Conservation (phyloP, 30 jellyfish, hydroid and myxozoan species). For the Turritopsis rubra region DNA sequence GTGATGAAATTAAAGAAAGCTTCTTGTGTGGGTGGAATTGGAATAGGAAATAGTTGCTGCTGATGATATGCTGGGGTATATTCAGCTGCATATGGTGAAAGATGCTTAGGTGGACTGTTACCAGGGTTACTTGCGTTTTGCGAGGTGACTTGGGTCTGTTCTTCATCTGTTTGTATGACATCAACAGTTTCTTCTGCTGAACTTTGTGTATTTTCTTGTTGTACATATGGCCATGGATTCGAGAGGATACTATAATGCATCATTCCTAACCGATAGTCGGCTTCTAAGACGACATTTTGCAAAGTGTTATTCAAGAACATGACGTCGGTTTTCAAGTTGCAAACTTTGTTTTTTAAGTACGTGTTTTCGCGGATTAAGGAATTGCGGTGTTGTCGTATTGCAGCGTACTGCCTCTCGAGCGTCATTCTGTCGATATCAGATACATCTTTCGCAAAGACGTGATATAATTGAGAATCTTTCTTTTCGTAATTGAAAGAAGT, state of each 20-base stretch:
- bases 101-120: not conserved
- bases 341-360: constrained; percentile 47
- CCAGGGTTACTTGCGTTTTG: not conserved
- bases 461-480: not conserved
- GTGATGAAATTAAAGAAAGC: constrained; percentile 12
- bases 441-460: not conserved
- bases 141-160: not conserved
- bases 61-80: constrained; percentile 21
- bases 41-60: constrained; percentile 6
- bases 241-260: constrained; percentile 18
- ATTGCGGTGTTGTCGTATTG: constrained; percentile 77
- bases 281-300: constrained; percentile 66
- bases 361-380: constrained; percentile 71
- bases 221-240: not conserved
- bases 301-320: constrained; percentile 50
- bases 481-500: not conserved
- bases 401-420: constrained; percentile 59
- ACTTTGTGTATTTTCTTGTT: constrained; percentile 1
- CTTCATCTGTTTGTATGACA: not conserved
- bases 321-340: constrained; percentile 59
- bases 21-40: constrained; percentile 9
- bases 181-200: not conserved
- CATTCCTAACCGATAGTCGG: constrained; percentile 60
- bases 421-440: constrained; percentile 20
- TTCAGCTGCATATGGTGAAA: constrained; percentile 38